Conservation (phyloP, 35 echinoderm and acorn worm genomes). For the Nesometra sesokonis region DNA sequence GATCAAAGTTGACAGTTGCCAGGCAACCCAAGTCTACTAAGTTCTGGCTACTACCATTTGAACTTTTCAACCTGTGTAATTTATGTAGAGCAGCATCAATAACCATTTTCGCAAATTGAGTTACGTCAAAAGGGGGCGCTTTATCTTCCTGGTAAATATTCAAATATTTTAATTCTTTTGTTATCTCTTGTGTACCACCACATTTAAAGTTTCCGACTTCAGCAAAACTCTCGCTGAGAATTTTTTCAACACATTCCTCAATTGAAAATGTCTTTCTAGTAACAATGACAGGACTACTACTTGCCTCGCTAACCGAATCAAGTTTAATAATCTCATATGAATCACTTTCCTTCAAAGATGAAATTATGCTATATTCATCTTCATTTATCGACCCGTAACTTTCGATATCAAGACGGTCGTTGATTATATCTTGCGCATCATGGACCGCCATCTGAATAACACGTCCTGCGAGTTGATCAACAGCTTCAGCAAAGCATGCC, state of each 20-base stretch:
- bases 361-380: neutral
- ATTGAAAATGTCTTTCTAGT: neutral
- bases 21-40: neutral
- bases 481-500: neutral
- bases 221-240: neutral
- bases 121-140: neutral
- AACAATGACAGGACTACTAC: neutral
- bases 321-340: neutral
- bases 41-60: neutral
- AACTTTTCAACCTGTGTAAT: neutral
- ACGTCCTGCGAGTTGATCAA: neutral
- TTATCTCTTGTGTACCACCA: neutral
- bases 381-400: neutral
- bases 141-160: too few relatives aligned
- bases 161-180: too few relatives aligned
- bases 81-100: neutral
- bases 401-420: neutral
- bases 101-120: neutral
- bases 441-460: neutral
- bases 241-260: neutral
- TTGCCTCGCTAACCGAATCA: neutral
- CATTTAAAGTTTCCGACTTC: neutral
- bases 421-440: neutral
- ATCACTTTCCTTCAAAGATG: neutral
- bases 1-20: neutral